These are phyloP conservation scores for Cassiopea andromeda DNA, from an alignment of 30 jellyfish, hydroid and myxozoan genomes.

Conservation along the genomic window DNA sequence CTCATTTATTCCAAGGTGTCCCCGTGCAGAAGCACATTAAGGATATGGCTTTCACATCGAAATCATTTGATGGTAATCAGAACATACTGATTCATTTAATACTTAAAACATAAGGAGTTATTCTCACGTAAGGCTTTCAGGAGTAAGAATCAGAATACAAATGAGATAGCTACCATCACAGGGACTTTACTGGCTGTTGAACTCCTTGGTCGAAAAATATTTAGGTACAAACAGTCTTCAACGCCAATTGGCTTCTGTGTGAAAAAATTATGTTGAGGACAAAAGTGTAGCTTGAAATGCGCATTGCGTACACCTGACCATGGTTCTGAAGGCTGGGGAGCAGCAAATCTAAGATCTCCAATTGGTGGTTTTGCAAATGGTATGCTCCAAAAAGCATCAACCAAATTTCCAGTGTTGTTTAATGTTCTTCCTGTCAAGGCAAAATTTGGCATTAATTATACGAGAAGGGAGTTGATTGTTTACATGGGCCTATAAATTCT, in stretches of 20 bases:
- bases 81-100: too few relatives aligned
- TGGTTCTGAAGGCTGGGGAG: slow-evolving; percentile 28
- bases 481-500: too few relatives aligned
- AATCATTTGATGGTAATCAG: too few relatives aligned
- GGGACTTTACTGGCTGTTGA: slow-evolving; percentile 17
- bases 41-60: too few relatives aligned
- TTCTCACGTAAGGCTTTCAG: too few relatives aligned
- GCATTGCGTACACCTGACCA: slow-evolving; percentile 34
- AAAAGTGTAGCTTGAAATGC: not conserved
- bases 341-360: slow-evolving; percentile 28
- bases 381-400: slow-evolving; percentile 24
- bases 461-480: not conserved
- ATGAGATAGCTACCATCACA: slow-evolving; percentile 19
- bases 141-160: not conserved
- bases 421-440: not conserved
- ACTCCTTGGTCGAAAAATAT: slow-evolving; percentile 20
- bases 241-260: not conserved
- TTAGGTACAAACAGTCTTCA: slow-evolving; percentile 43
- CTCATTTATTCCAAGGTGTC: too few relatives aligned
- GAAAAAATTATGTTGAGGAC: slow-evolving; percentile 16
- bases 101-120: too few relatives aligned
- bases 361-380: slow-evolving; percentile 63
- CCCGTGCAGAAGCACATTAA: too few relatives aligned
- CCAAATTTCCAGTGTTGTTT: slow-evolving; percentile 14
- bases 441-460: too few relatives aligned